Evolutionary conservation across 2,797 vertebrate species (phyloP).

Genomic region (Myotis daubentonii): DNA sequence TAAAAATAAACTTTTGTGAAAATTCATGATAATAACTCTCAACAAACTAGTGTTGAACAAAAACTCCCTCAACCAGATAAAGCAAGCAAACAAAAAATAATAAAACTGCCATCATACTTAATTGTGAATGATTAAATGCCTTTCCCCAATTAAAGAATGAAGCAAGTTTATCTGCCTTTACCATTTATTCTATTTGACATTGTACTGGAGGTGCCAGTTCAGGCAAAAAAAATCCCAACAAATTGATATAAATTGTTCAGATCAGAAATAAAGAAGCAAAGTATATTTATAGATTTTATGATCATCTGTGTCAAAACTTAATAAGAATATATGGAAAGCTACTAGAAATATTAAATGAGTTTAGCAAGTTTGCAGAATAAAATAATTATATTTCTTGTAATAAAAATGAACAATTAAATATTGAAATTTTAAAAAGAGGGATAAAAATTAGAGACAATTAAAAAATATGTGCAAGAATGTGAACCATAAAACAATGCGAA

Average conservation of each 20-base stretch:
- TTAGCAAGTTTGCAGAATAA: background rate
- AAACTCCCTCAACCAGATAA: background rate
- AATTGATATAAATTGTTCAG: background rate
- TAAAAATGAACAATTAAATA: background rate
- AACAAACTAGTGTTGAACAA: background rate
- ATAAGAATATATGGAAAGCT: background rate
- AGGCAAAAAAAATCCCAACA: background rate
- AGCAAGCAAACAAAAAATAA: background rate
- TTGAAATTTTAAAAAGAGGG: background rate
- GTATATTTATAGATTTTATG: background rate
- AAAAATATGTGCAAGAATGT: background rate
- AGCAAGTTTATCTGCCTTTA: background rate
- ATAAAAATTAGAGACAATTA: background rate
- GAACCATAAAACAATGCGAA: background rate
- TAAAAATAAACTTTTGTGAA: background rate
- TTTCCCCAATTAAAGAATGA: background rate
- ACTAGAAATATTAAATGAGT: background rate
- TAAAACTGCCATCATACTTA: background rate
- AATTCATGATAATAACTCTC: background rate
- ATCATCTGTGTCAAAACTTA: background rate
- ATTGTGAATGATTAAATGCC: background rate
- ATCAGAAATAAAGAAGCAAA: background rate
- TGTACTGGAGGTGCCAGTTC: background rate
- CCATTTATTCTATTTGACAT: background rate
- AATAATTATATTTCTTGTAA: background rate